phyloP scores from a whole-genome alignment of 2,888 invertebrate genomes.

The Ennomos fuscantarius region DNA sequence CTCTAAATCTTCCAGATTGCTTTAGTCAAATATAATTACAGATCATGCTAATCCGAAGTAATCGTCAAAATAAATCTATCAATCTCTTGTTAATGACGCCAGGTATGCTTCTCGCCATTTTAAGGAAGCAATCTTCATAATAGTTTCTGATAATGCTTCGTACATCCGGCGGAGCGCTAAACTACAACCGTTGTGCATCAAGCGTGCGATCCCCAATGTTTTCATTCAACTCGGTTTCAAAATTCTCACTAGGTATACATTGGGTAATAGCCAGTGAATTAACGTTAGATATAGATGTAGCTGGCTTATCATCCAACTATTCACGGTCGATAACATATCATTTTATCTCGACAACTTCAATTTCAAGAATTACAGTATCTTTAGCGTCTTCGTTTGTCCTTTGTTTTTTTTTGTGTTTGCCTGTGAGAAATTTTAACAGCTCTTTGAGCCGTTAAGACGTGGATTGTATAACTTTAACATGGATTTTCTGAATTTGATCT shows the following conservation, averaged over 20 bases:
- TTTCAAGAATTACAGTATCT: too few relatives aligned
- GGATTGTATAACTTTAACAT: background rate
- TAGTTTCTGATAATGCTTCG: slow-evolving; percentile 19
- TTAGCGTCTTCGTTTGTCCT: too few relatives aligned
- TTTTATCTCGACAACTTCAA: slow-evolving; percentile 35
- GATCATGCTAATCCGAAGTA: too few relatives aligned
- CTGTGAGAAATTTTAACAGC: too few relatives aligned
- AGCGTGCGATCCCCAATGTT: background rate
- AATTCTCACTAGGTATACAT: background rate
- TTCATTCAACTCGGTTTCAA: slow-evolving; percentile 9
- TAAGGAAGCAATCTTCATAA: slow-evolving; percentile 17
- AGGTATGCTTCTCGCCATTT: background rate
- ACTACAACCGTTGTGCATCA: background rate
- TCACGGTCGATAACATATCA: slow-evolving; percentile 44
- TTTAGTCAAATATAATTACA: too few relatives aligned
- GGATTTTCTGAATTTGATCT: background rate
- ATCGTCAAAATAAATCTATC: too few relatives aligned
- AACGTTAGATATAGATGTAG: slow-evolving; percentile 19
- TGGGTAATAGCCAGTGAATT: slow-evolving; percentile 1
- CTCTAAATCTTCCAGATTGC: too few relatives aligned
- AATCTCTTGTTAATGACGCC: slow-evolving; percentile 7
- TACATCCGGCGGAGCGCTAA: slow-evolving; percentile 29
- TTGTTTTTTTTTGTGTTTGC: too few relatives aligned
- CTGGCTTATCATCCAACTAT: slow-evolving; percentile 36
- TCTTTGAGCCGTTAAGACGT: background rate